A percentile compares a stretch with the other conserved stretches of the same genome.
Evolutionary conservation across 2,888 invertebrate species (phyloP).

Genomic region (Apotomis capreana): DNA sequence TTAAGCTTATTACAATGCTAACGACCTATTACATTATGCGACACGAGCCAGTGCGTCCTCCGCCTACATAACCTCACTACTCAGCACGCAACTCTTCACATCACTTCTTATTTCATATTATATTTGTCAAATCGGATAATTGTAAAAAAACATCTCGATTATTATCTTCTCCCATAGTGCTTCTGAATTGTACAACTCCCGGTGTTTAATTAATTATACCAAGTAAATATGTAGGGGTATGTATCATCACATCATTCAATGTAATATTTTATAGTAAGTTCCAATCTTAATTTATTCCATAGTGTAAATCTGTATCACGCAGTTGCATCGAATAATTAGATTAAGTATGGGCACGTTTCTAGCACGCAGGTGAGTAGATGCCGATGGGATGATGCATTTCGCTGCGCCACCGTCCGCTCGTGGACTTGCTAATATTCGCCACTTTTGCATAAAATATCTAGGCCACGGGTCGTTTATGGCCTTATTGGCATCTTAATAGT

Average conservation of each 20-base stretch:
- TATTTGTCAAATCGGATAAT: background rate
- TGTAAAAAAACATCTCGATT: no score
- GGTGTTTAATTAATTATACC: background rate
- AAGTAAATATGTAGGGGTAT: no score
- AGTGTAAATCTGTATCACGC: conserved; percentile 51
- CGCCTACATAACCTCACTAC: conserved; percentile 48
- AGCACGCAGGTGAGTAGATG: conserved; percentile 50
- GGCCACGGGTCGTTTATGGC: conserved; percentile 56
- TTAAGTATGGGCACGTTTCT: conserved; percentile 55
- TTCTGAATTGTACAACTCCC: no score
- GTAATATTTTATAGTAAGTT: background rate
- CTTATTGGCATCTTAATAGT: conserved; percentile 48
- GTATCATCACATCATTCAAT: background rate
- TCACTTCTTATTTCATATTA: conserved; percentile 4
- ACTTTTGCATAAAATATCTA: conserved; percentile 59
- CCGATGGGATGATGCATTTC: conserved; percentile 56
- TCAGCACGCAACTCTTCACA: conserved; percentile 25
- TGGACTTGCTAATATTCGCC: conserved; percentile 68
- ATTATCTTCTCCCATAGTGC: no score
- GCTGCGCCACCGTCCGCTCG: conserved; percentile 67
- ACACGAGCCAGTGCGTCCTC: conserved; percentile 30
- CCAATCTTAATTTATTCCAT: conserved; percentile 20
- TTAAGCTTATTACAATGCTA: conserved; percentile 56
- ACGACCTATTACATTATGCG: conserved; percentile 47
- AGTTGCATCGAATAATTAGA: conserved; percentile 56